Evolutionary conservation across 2,113 vertebrate species (phyloP), one percentile per base, ranked within the genome.

Genomic region (Sebastes fasciatus): DNA sequence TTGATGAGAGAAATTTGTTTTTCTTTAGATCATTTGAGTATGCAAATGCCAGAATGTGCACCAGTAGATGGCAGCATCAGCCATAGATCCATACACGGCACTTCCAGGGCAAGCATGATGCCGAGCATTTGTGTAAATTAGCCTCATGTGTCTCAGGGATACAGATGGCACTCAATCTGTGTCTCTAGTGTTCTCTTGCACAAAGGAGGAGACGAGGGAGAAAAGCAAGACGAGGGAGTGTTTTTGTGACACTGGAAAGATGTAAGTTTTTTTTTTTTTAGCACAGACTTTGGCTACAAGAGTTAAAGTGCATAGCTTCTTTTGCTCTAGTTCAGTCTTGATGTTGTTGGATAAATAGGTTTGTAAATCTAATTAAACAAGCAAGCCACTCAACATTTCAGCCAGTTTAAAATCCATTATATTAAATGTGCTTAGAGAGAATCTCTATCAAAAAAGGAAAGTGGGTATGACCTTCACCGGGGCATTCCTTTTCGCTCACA

Each of bases 41-140:
- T 84, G 80, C 60, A 85, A 90, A 88, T 86, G 46, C 3, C 23
- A 42, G 64, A 62, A 34, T 61, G 60, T 81, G 64, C 77, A 74
- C 92, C 93, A 93, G 91, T 88, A 93, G 94, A 91, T 90, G 94
- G 94, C 92, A 92, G 92, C 91, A 84, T 88, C 79, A 80, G 43
- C 90, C 83, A 86, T 48, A 77, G 67, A 82, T 82, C 72, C 49
- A 61, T 19, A n/a, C 49, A 23, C 8, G 11, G 60, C 13, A 0
- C 46, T 74, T 54, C 48, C 43, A 86, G 79, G 62, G 65, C 77
- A 21, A 12, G 55, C 81, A 86, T 72, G 84, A 85, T 64, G 79
- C 66, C 2, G 63, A 82, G 83, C 45, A 51, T 92, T 87, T 85
- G 88, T 76, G 80, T 74, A 86, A 89, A 90, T 86, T 83, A 87